phyloP scores from a whole-genome alignment of 2,113 vertebrate species.

The Holacanthus passer region DNA sequence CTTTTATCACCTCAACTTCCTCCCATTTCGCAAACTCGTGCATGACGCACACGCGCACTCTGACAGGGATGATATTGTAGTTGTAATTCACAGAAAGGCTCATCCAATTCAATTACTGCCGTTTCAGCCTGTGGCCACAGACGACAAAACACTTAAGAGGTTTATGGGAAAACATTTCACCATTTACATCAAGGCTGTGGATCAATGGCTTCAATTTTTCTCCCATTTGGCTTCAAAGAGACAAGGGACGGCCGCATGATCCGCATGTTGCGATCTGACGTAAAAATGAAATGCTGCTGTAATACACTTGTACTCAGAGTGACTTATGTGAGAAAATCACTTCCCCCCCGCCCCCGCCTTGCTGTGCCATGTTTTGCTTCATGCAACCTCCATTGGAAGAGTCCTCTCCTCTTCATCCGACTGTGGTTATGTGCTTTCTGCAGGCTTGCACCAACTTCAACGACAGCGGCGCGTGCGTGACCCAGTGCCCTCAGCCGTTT shows the following conservation, averaged over 20 bases:
- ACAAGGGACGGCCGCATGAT: conserved; percentile 23
- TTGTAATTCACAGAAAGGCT: conserved; percentile 75
- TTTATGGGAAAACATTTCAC: conserved; percentile 80
- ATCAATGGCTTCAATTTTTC: conserved; percentile 77
- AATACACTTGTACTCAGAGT: conserved; percentile 44
- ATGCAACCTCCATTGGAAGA: not conserved
- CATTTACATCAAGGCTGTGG: conserved; percentile 68
- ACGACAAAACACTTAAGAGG: conserved; percentile 69
- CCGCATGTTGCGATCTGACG: not conserved
- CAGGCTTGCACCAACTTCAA: conserved; percentile 99
- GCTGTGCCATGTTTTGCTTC: not conserved
- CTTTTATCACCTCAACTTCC: conserved; percentile 63
- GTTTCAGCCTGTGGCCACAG: conserved; percentile 53
- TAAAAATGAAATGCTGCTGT: conserved; percentile 73
- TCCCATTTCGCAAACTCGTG: conserved; percentile 9
- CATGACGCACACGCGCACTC: not conserved
- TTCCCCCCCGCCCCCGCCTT: not conserved
- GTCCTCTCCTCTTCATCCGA: conserved; percentile 10
- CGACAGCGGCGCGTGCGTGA: conserved; percentile 96
- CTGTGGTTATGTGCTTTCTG: conserved; percentile 11
- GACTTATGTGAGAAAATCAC: conserved; percentile 41
- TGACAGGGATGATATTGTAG: conserved; percentile 65
- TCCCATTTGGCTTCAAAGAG: conserved; percentile 55
- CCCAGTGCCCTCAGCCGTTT: conserved; percentile 96
- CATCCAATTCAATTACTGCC: conserved; percentile 77